phyloP scores from a whole-genome alignment of 1,140 invertebrate genomes.

The Chymomyza costata region DNA sequence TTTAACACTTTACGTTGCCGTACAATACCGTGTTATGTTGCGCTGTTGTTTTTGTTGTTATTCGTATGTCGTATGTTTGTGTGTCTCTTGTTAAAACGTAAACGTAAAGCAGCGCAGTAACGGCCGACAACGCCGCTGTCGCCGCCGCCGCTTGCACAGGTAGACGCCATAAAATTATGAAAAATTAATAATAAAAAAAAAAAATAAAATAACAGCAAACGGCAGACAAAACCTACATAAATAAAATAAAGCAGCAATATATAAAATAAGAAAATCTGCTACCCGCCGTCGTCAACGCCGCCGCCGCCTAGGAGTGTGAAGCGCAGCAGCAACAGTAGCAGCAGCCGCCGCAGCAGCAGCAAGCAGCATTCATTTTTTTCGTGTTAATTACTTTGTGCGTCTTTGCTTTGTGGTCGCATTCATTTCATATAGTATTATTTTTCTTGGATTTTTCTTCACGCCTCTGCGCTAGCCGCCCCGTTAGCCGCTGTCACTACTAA shows the following conservation, averaged over 20 bases:
- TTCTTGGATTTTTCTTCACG: conserved; percentile 48
- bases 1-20: conserved; percentile 50
- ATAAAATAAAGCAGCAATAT: conserved; percentile 20
- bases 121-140: conserved; percentile 10
- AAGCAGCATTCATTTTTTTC: conserved; percentile 41
- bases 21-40: conserved; percentile 32
- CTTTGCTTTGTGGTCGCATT: conserved; percentile 58
- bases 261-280: conserved; percentile 34
- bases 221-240: conserved; percentile 29
- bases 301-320: conserved; percentile 15
- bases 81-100: conserved; percentile 55
- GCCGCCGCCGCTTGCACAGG: conserved; percentile 42
- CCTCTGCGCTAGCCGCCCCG: no score
- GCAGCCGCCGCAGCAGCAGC: conserved; percentile 19
- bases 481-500: no score
- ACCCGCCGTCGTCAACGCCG: no score
- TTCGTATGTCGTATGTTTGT: no score
- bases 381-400: conserved; percentile 62
- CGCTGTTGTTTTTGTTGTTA: conserved; percentile 59
- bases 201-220: conserved; percentile 19
- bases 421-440: conserved; percentile 61
- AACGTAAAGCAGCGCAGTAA: conserved; percentile 20
- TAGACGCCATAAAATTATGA: conserved; percentile 56
- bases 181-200: conserved; percentile 32
- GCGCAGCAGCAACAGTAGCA: conserved; percentile 26